Percentiles rank a stretch among this genome's conserved stretches.
phyloP scores from a whole-genome alignment of 2,113 vertebrate genomes.

The Pipra filicauda region DNA sequence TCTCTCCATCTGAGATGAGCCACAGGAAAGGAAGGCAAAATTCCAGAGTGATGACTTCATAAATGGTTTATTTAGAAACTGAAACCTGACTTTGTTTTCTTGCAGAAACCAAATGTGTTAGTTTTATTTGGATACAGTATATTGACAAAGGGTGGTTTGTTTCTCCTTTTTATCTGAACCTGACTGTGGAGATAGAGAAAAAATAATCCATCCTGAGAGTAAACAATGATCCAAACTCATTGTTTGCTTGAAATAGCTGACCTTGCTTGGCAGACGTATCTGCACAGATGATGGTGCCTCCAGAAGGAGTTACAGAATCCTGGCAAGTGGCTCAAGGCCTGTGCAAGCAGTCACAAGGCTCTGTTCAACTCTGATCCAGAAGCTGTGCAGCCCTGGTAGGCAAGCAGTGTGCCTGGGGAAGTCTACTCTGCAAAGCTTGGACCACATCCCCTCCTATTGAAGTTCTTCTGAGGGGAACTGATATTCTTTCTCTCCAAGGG shows the following conservation, averaged over 20 bases:
- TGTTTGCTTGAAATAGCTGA: slow-evolving; percentile 44
- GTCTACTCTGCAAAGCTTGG: neutral
- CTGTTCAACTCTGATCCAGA: neutral
- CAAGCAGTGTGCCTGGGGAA: neutral
- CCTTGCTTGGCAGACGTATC: neutral
- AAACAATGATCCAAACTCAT: neutral
- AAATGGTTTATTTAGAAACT: slow-evolving; percentile 26
- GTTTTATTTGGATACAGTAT: slow-evolving; percentile 18
- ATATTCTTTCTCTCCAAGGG: neutral
- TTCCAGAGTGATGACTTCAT: neutral
- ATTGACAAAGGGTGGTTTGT: slow-evolving; percentile 43
- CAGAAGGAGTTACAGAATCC: neutral
- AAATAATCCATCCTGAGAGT: slow-evolving; percentile 26
- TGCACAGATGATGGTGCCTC: neutral
- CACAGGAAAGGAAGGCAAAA: neutral
- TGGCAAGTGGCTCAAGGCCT: neutral
- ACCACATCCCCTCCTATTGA: neutral
- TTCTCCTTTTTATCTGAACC: slow-evolving; percentile 23
- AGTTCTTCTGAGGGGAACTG: neutral
- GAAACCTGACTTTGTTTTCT: slow-evolving; percentile 14
- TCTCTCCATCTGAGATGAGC: neutral
- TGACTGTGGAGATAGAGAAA: neutral
- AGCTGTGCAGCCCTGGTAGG: neutral
- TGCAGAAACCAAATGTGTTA: slow-evolving; percentile 23
- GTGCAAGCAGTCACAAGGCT: neutral